Conservation (phyloP, 1,140 invertebrate species). For the Papilio xuthus region DNA sequence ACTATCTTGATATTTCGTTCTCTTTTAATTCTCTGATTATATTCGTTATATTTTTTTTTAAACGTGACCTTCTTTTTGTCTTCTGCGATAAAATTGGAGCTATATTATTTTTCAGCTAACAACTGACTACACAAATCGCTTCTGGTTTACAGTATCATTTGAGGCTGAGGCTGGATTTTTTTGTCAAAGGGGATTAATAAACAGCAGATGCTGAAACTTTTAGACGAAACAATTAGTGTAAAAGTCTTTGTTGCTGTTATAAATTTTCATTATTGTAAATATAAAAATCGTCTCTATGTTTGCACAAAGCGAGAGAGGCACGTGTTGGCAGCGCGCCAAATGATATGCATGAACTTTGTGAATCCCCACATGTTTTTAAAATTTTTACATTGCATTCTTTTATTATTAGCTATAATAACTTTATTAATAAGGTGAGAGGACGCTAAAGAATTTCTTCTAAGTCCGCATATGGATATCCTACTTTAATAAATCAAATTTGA, state of each 20-base stretch:
- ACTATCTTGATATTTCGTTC: too few relatives aligned
- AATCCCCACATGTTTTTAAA: background rate
- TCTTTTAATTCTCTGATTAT: too few relatives aligned
- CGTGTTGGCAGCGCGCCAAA: conserved; percentile 5
- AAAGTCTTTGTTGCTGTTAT: background rate
- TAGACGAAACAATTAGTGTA: background rate
- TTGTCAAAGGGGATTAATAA: background rate
- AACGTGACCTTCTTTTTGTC: too few relatives aligned
- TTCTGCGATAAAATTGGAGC: too few relatives aligned
- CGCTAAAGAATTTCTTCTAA: background rate
- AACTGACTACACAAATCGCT: background rate
- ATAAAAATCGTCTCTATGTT: background rate
- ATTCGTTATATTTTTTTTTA: too few relatives aligned
- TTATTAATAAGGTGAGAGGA: conserved; percentile 4
- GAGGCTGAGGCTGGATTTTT: too few relatives aligned
- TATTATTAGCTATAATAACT: background rate
- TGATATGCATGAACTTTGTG: background rate
- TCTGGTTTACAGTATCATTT: background rate
- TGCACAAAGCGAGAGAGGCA: background rate
- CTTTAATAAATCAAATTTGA: background rate
- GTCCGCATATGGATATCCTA: background rate
- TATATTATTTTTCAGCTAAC: too few relatives aligned
- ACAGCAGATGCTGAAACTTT: background rate
- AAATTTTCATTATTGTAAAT: conserved; percentile 10
- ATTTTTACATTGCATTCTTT: background rate